Conservation (phyloP, 30 jellyfish, hydroid and myxozoan species). For the Catostylus mosaicus region DNA sequence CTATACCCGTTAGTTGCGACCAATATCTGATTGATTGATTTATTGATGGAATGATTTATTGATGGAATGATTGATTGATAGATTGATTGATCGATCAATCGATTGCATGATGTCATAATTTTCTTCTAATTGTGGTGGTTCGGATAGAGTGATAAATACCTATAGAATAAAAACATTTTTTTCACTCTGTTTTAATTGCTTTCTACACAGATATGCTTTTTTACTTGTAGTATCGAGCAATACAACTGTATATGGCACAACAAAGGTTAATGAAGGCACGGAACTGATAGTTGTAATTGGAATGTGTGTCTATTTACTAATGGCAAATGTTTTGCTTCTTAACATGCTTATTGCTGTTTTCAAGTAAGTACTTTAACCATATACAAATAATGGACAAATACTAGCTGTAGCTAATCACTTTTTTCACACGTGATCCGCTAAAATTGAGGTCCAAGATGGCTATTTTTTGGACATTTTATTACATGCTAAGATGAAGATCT, state of each 20-base stretch:
- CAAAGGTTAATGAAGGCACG: conserved; percentile 14
- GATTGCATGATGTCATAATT: no score
- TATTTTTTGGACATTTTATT: no score
- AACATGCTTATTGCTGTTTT: conserved; percentile 74
- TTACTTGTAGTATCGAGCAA: conserved; percentile 10
- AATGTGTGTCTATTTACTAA: conserved; percentile 34
- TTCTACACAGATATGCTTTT: no score
- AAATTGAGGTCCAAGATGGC: no score
- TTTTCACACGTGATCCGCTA: no score
- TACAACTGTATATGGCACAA: conserved; percentile 47
- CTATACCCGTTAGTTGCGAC: conserved; percentile 1
- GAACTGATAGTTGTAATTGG: conserved; percentile 53
- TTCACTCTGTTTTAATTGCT: no score
- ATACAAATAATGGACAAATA: no score
- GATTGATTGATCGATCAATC: not conserved
- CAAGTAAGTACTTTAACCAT: conserved; percentile 59
- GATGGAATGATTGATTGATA: not conserved
- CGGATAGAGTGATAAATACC: no score
- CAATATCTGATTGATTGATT: not conserved
- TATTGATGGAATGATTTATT: not conserved
- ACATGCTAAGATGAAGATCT: no score
- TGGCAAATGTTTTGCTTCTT: conserved; percentile 54
- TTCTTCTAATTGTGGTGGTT: no score
- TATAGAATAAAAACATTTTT: no score
- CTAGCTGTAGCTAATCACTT: no score